Conservation (phyloP, 2,113 vertebrate species). For the Leucopternis melanops region DNA sequence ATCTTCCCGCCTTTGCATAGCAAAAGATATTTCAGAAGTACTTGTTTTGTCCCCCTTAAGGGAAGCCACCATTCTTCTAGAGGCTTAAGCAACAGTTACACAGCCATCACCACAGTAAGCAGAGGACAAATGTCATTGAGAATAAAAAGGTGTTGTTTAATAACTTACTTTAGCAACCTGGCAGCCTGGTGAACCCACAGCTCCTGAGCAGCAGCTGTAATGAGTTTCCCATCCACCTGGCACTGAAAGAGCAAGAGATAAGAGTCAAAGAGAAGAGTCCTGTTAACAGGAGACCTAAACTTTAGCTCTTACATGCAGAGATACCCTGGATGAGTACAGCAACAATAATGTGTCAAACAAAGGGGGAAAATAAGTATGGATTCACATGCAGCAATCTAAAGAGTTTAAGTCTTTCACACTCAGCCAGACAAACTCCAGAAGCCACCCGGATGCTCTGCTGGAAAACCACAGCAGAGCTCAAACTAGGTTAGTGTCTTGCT, state of each 20-base stretch:
- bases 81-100: not conserved
- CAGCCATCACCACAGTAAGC: not conserved
- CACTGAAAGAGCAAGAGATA: constrained; percentile 49
- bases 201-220: constrained; percentile 88
- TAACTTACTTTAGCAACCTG: constrained; percentile 84
- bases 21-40: not conserved
- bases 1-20: not conserved
- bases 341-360: not conserved
- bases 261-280: not conserved
- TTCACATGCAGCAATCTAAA: not conserved
- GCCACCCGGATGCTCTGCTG: not conserved
- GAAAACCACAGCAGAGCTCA: constrained; percentile 10
- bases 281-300: not conserved
- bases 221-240: constrained; percentile 92
- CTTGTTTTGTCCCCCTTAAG: not conserved
- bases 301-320: not conserved
- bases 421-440: constrained; percentile 23
- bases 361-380: not conserved
- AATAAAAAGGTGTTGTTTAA: not conserved
- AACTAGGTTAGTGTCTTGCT: not conserved
- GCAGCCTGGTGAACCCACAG: constrained; percentile 84
- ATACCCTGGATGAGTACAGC: not conserved
- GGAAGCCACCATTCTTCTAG: not conserved
- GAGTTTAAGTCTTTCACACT: not conserved
- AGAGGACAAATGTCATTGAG: not conserved